phyloP scores from a whole-genome alignment of 2,888 invertebrate genomes.

The Euspilapteryx auroguttella region DNA sequence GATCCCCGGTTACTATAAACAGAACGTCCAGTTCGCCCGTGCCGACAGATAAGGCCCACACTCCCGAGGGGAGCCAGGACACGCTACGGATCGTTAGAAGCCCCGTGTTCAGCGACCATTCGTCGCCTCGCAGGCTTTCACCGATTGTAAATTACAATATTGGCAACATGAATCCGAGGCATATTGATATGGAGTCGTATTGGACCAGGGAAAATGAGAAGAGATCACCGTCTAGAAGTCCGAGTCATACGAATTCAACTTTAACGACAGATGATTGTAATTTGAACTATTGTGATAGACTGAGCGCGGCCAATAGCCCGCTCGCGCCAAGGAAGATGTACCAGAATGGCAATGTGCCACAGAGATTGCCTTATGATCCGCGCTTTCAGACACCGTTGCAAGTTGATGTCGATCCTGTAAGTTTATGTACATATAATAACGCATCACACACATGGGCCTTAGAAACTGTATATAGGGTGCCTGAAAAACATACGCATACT shows the following conservation, averaged over 20 bases:
- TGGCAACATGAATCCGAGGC: conserved; percentile 55
- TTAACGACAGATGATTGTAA: conserved; percentile 18
- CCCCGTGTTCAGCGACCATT: conserved; percentile 46
- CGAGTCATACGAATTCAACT: conserved; percentile 26
- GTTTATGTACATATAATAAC: conserved; percentile 23
- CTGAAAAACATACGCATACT: too few relatives aligned
- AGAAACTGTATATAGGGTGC: too few relatives aligned
- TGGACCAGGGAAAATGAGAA: conserved; percentile 38
- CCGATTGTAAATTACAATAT: conserved; percentile 51
- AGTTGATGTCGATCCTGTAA: conserved; percentile 72
- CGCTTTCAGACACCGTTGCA: conserved; percentile 57
- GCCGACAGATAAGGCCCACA: conserved; percentile 14
- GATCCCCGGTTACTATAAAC: conserved; percentile 26
- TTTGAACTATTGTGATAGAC: conserved; percentile 41
- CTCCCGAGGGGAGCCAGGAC: conserved; percentile 18
- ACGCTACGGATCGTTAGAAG: conserved; percentile 29
- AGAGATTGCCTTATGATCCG: conserved; percentile 23
- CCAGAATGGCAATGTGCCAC: conserved; percentile 33
- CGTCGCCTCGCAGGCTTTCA: conserved; percentile 40
- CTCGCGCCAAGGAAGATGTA: conserved; percentile 27
- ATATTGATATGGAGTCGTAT: conserved; percentile 42
- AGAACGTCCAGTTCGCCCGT: conserved; percentile 34
- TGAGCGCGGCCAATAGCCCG: conserved; percentile 34
- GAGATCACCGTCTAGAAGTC: conserved; percentile 28
- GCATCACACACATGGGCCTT: too few relatives aligned